Conservation (phyloP, 1,140 invertebrate species). For the Drusus annulatus region DNA sequence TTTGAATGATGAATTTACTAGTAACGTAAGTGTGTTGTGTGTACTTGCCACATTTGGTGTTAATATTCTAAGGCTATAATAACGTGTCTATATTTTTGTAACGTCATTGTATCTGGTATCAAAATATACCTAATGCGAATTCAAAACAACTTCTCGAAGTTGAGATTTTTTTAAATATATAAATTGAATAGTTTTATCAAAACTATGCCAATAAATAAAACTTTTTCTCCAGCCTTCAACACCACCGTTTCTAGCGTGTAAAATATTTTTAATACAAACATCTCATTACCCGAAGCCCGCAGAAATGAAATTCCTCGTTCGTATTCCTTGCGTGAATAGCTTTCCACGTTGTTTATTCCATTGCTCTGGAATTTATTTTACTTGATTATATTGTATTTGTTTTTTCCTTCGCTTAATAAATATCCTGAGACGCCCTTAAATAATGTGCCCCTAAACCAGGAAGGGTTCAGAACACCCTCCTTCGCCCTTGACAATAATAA, state of each 20-base stretch:
- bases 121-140: too few species aligned
- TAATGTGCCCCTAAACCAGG: neutral
- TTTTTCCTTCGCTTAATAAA: slow-evolving; percentile 10
- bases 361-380: neutral
- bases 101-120: too few species aligned
- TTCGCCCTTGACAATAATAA: neutral
- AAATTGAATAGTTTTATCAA: too few species aligned
- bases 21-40: too few species aligned
- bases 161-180: too few species aligned
- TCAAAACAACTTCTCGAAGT: too few species aligned
- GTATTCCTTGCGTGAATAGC: slow-evolving; percentile 1
- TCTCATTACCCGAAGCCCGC: neutral
- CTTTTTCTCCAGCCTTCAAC: too few species aligned
- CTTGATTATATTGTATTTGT: slow-evolving; percentile 13
- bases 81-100: too few species aligned
- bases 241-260: neutral
- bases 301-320: neutral
- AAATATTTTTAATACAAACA: neutral
- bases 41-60: too few species aligned
- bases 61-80: too few species aligned
- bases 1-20: too few species aligned
- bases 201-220: too few species aligned
- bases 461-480: neutral
- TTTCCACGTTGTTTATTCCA: neutral
- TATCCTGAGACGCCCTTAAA: neutral